These are phyloP conservation scores for Pelecanoides urinatrix DNA, from an alignment of 2,113 vertebrate species.

Conservation along the genomic window DNA sequence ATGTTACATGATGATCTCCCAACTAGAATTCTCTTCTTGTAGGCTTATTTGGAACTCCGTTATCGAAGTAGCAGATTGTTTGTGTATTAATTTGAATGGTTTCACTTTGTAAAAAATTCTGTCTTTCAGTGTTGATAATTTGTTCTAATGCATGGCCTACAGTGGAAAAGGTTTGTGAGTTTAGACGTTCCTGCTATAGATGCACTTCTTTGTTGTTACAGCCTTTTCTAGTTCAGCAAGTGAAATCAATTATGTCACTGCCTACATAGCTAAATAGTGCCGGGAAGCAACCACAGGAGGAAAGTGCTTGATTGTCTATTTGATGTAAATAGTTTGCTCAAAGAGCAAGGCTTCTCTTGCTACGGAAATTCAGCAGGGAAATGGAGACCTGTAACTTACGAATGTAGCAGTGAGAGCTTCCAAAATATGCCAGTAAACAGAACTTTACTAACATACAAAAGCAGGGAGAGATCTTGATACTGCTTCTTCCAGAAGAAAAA, in stretches of 20 bases:
- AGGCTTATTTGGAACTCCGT: background rate
- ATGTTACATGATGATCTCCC: accelerated
- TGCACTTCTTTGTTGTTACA: background rate
- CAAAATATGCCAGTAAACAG: background rate
- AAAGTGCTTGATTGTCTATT: background rate
- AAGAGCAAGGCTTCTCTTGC: background rate
- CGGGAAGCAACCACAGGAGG: background rate
- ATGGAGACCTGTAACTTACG: background rate
- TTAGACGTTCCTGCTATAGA: background rate
- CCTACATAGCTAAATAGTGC: background rate
- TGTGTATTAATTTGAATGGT: background rate
- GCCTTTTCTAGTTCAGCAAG: background rate
- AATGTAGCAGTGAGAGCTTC: background rate
- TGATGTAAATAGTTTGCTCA: background rate
- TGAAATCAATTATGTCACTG: background rate
- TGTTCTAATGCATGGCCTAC: background rate
- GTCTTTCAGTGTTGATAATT: background rate
- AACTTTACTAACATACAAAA: background rate
- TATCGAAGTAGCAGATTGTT: background rate
- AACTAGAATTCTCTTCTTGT: background rate
- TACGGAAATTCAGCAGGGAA: background rate
- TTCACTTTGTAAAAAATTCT: background rate
- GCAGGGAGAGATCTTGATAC: background rate
- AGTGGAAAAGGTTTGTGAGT: background rate
- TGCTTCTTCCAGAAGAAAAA: background rate